Evolutionary conservation across 2,113 vertebrate species (phyloP).

Genomic region (Halichoeres trimaculatus): DNA sequence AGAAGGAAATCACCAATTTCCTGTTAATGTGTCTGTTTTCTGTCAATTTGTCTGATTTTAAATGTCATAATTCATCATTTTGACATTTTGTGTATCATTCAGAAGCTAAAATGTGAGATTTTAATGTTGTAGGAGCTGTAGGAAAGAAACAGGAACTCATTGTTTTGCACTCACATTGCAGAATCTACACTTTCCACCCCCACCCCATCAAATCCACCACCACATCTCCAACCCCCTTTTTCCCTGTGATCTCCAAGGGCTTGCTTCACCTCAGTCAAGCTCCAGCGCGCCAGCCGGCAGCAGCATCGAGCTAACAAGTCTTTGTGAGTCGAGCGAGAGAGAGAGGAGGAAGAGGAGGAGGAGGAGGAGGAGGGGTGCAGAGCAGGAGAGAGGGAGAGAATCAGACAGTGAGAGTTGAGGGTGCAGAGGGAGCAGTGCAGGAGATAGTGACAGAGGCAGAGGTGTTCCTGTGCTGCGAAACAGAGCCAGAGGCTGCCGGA

Average conservation of each 20-base stretch:
- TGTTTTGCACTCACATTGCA: slow-evolving; percentile 16
- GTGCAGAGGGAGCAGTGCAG: slow-evolving; percentile 33
- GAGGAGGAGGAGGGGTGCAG: slow-evolving; percentile 10
- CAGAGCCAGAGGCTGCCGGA: slow-evolving; percentile 50
- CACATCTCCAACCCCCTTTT: slow-evolving; percentile 9
- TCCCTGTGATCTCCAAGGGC: slow-evolving; percentile 86
- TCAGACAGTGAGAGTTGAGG: slow-evolving; percentile 56
- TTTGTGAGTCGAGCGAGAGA: slow-evolving; percentile 85
- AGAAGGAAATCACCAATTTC: no score
- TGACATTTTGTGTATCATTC: no score
- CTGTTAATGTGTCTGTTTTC: not conserved
- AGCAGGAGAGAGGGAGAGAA: slow-evolving; percentile 39
- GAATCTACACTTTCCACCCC: slow-evolving; percentile 49
- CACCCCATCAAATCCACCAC: slow-evolving; percentile 20
- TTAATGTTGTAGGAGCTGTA: no score
- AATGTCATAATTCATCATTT: no score
- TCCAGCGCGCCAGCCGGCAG: slow-evolving; percentile 88
- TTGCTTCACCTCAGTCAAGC: slow-evolving; percentile 88
- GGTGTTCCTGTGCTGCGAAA: slow-evolving; percentile 58
- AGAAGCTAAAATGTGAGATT: not conserved
- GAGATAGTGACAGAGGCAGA: slow-evolving; percentile 50
- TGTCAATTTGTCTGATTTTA: not conserved
- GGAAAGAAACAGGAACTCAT: not conserved
- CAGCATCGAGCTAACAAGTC: slow-evolving; percentile 90
- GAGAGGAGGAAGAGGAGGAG: slow-evolving; percentile 12